Conservation (phyloP, 2,113 vertebrate genomes). For the Balaenoptera acutorostrata region DNA sequence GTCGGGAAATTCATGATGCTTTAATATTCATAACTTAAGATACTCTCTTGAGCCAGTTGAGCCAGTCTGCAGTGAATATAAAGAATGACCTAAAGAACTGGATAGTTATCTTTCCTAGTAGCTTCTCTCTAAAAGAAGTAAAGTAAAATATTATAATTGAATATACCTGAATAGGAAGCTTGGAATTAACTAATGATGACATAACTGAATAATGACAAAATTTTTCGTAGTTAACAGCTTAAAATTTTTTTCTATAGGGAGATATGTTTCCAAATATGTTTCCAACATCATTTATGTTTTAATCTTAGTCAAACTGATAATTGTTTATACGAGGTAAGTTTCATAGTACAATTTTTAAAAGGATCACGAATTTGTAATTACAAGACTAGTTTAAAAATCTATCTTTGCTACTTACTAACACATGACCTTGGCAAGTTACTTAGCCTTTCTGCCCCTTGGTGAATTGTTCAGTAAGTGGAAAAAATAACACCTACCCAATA, state of each 20-base stretch:
- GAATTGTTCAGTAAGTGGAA: neutral
- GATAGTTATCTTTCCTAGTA: neutral
- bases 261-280: neutral
- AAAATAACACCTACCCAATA: neutral
- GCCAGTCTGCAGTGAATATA: neutral
- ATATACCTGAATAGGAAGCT: neutral
- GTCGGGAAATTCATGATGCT: neutral
- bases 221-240: neutral
- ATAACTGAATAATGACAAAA: neutral
- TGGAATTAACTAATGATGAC: neutral
- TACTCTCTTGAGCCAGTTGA: neutral
- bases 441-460: neutral
- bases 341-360: neutral
- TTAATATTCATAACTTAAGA: neutral
- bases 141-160: neutral
- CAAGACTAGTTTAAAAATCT: neutral
- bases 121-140: neutral
- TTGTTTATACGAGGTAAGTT: neutral
- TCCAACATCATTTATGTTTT: neutral
- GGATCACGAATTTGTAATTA: neutral
- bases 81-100: neutral
- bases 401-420: neutral
- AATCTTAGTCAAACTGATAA: neutral
- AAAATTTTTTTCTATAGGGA: neutral
- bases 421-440: neutral